phyloP scores from a whole-genome alignment of 2,888 invertebrate genomes.

The Protodeltote pygarga region DNA sequence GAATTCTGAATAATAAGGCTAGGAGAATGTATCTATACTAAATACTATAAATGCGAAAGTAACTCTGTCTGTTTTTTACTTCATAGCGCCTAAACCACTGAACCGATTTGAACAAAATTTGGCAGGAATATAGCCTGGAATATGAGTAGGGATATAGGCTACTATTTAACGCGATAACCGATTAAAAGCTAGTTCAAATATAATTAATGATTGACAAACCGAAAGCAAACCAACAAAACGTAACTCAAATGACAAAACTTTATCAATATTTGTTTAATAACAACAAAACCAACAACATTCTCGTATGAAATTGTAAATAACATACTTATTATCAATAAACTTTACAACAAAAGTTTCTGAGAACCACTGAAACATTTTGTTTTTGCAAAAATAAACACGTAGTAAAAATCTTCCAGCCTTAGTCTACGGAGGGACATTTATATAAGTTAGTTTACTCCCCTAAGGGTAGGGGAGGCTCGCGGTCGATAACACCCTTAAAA shows the following conservation, averaged over 20 bases:
- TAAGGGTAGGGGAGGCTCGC: constrained; percentile 20
- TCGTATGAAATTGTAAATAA: constrained; percentile 3
- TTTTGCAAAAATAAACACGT: constrained; percentile 40
- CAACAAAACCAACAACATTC: not conserved
- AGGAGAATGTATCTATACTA: too few relatives aligned
- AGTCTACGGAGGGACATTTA: constrained; percentile 35
- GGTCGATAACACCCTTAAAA: constrained; percentile 50
- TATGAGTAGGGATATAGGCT: too few relatives aligned
- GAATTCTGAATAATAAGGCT: too few relatives aligned
- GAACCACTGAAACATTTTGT: constrained; percentile 15
- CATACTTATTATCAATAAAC: not conserved
- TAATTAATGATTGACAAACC: not conserved
- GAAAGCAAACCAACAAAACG: not conserved
- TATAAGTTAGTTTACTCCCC: constrained; percentile 45
- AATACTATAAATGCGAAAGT: too few relatives aligned
- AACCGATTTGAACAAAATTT: too few relatives aligned
- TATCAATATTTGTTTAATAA: not conserved
- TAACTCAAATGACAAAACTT: not conserved
- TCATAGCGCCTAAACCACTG: too few relatives aligned
- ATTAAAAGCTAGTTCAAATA: too few relatives aligned
- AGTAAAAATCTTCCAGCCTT: constrained; percentile 39
- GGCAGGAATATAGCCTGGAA: too few relatives aligned
- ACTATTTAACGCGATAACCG: too few relatives aligned
- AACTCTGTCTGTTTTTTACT: too few relatives aligned
- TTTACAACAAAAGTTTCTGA: constrained; percentile 10